Conservation (phyloP, 2,888 invertebrate genomes). For the Acrobasis suavella region DNA sequence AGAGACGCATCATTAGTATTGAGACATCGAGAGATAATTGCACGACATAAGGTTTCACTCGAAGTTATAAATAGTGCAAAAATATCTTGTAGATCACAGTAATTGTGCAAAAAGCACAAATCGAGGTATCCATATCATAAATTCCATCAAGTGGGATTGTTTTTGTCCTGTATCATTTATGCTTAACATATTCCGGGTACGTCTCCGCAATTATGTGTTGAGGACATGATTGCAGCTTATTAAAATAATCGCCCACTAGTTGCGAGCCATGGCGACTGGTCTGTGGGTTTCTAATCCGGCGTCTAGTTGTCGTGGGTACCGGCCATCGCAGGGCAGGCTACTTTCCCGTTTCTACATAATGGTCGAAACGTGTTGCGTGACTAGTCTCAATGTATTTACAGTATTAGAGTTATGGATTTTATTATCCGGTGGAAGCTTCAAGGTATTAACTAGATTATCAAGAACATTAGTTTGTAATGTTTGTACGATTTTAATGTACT, state of each 20-base stretch:
- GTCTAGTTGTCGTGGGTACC: constrained; percentile 10
- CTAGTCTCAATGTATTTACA: constrained; percentile 8
- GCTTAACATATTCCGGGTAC: constrained; percentile 41
- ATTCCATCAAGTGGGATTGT: constrained; percentile 25
- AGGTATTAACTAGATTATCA: not conserved
- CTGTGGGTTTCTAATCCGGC: constrained; percentile 57
- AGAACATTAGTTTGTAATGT: not conserved
- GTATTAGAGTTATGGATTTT: not conserved
- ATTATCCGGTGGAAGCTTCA: not conserved
- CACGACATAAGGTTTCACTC: constrained; percentile 19
- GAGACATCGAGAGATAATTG: constrained; percentile 15
- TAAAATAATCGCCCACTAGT: constrained; percentile 59
- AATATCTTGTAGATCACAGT: constrained; percentile 16
- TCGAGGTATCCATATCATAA: constrained; percentile 14
- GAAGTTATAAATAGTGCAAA: constrained; percentile 20
- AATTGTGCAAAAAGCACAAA: constrained; percentile 16
- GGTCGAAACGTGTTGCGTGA: not conserved
- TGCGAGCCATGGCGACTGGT: constrained; percentile 28
- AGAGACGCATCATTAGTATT: constrained; percentile 29
- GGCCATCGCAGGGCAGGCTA: not conserved
- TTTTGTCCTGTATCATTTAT: constrained; percentile 26
- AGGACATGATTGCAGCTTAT: constrained; percentile 69
- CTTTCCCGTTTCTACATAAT: constrained; percentile 16
- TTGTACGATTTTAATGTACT: not conserved
- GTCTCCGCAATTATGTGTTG: constrained; percentile 53